Conservation (phyloP, 2,113 vertebrate species). For the Dipodomys spectabilis region DNA sequence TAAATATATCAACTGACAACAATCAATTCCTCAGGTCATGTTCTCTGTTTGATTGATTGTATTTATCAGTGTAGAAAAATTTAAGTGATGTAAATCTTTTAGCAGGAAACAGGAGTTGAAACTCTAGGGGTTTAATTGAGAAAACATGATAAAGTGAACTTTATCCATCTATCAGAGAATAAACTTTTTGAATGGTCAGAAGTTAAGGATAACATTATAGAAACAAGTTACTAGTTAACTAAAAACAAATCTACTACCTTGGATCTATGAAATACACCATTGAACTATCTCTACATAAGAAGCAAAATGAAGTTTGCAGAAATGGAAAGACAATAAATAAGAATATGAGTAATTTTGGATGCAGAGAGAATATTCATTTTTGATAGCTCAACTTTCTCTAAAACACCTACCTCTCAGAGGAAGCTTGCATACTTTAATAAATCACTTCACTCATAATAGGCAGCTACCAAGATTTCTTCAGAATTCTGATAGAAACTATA, state of each 20-base stretch:
- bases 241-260: neutral
- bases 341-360: slow-evolving; percentile 41
- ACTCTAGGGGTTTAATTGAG: slow-evolving; percentile 63
- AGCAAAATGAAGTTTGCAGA: neutral
- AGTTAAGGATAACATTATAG: slow-evolving; percentile 11
- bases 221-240: slow-evolving; percentile 37
- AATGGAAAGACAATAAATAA: slow-evolving; percentile 32
- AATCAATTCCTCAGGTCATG: slow-evolving; percentile 73
- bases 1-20: slow-evolving; percentile 76
- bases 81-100: slow-evolving; percentile 60
- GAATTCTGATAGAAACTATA: neutral
- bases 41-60: slow-evolving; percentile 63
- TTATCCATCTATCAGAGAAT: slow-evolving; percentile 37
- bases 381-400: slow-evolving; percentile 31
- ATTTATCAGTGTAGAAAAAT: slow-evolving; percentile 67
- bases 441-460: slow-evolving; percentile 9
- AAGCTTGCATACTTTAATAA: slow-evolving; percentile 25
- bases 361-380: slow-evolving; percentile 62
- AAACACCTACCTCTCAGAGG: neutral
- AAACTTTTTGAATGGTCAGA: slow-evolving; percentile 14
- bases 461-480: slow-evolving; percentile 7
- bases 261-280: neutral
- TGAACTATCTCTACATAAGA: neutral
- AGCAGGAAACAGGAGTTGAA: slow-evolving; percentile 54
- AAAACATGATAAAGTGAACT: slow-evolving; percentile 60